phyloP scores from a whole-genome alignment of 2,113 vertebrate species.

The Daphoenositta chrysoptera region DNA sequence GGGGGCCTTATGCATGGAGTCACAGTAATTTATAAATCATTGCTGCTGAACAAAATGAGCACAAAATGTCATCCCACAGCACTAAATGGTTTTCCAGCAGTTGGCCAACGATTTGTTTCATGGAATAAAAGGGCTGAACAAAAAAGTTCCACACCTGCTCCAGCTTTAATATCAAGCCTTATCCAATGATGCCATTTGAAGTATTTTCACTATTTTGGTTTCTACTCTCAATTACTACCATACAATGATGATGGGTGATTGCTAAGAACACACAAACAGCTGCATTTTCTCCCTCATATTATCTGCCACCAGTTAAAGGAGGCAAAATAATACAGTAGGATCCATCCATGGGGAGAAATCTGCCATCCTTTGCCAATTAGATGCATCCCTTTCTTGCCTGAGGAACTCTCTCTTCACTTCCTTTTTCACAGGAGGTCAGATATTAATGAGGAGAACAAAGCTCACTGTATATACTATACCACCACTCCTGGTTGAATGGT shows the following conservation, averaged over 20 bases:
- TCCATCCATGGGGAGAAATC: not conserved
- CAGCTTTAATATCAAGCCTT: not conserved
- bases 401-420: not conserved
- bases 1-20: not conserved
- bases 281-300: not conserved
- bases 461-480: not conserved
- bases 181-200: not conserved
- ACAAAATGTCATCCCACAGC: not conserved
- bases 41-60: not conserved
- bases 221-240: not conserved
- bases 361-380: not conserved
- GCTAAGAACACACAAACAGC: not conserved
- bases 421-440: not conserved
- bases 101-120: not conserved
- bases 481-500: not conserved
- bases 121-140: not conserved
- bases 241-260: not conserved
- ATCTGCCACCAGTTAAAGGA: not conserved
- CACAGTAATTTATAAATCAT: conserved; percentile 1
- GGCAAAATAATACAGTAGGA: not conserved
- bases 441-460: not conserved
- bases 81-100: not conserved
- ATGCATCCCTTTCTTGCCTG: not conserved
- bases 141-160: not conserved
- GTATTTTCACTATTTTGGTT: not conserved